These are phyloP conservation scores for Echinometra lucunter DNA, from an alignment of 53 echinoderm and acorn worm genomes.

Conservation along the genomic window DNA sequence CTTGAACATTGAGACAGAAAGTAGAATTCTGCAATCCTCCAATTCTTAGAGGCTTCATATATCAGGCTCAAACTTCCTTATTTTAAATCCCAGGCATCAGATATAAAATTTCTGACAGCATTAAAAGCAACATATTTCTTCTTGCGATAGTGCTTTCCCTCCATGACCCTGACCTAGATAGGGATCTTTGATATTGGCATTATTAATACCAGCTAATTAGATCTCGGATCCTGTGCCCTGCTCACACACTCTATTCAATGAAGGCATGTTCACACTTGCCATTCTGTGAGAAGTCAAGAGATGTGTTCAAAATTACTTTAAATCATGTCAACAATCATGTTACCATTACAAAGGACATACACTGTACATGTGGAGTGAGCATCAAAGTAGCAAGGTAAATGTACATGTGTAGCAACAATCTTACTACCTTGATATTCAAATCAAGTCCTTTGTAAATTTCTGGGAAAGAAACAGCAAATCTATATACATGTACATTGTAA, in stretches of 20 bases:
- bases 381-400: too few relatives aligned
- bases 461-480: too few relatives aligned
- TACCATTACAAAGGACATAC: too few relatives aligned
- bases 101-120: background rate
- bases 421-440: too few relatives aligned
- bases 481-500: too few relatives aligned
- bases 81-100: background rate
- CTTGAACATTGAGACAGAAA: background rate
- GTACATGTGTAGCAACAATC: too few relatives aligned
- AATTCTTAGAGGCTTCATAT: background rate
- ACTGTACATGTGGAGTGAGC: too few relatives aligned
- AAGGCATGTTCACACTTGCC: background rate
- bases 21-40: background rate
- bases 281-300: background rate
- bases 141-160: background rate
- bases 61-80: background rate
- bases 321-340: background rate
- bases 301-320: background rate
- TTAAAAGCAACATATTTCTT: background rate
- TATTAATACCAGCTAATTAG: constrained; percentile 32
- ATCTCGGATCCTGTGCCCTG: background rate
- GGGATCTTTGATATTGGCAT: constrained; percentile 36
- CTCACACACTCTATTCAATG: background rate
- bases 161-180: constrained; percentile 17
- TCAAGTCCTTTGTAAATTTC: too few relatives aligned